phyloP scores from a whole-genome alignment of 2,888 invertebrate genomes.

The Caenorhabditis auriculariae region DNA sequence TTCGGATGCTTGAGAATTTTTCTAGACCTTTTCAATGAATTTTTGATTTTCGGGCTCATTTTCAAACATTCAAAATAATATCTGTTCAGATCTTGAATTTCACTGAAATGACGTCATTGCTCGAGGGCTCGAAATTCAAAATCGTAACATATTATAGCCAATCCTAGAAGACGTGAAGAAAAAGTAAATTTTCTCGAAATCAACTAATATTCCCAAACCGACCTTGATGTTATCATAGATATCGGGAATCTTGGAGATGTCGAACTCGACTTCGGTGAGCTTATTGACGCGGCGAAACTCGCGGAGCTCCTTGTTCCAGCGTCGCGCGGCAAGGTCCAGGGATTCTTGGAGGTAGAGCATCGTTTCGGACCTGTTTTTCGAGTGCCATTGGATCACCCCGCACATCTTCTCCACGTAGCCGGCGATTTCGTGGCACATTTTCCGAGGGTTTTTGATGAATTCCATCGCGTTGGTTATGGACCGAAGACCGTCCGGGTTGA shows the following conservation, averaged over 20 bases:
- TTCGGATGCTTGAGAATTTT: too few relatives aligned
- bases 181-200: too few relatives aligned
- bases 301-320: constrained; percentile 70
- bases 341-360: constrained; percentile 94
- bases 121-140: not conserved
- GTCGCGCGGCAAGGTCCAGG: constrained; percentile 93
- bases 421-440: constrained; percentile 83
- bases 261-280: constrained; percentile 75
- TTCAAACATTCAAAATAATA: too few relatives aligned
- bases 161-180: too few relatives aligned
- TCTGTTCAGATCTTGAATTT: too few relatives aligned
- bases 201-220: constrained; percentile 89
- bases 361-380: constrained; percentile 32
- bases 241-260: constrained; percentile 98
- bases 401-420: constrained; percentile 66
- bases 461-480: constrained; percentile 72
- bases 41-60: too few relatives aligned
- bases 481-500: constrained; percentile 77
- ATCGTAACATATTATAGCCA: too few relatives aligned
- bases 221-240: constrained; percentile 99
- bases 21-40: too few relatives aligned
- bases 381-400: constrained; percentile 68
- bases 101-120: too few relatives aligned
- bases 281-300: constrained; percentile 80
- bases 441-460: constrained; percentile 91